Evolutionary conservation across 2,113 vertebrate genomes (phyloP).

Genomic region (Hypocryptadius cinnamomeus): DNA sequence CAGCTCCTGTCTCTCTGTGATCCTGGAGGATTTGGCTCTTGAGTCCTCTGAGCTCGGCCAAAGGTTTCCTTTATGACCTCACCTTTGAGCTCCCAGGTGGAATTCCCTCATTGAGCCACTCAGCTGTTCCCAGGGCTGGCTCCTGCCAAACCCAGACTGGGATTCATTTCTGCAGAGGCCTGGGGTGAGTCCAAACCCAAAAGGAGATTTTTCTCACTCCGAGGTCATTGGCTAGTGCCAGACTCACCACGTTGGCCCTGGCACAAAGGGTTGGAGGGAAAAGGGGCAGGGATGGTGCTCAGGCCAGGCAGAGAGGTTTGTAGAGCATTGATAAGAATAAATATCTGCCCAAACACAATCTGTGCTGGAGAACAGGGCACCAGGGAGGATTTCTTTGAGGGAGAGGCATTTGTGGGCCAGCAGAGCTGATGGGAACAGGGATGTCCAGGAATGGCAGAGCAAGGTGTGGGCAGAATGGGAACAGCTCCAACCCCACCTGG

Average conservation of each 20-base stretch:
- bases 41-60: background rate
- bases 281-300: background rate
- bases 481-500: background rate
- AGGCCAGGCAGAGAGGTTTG: background rate
- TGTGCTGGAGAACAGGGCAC: background rate
- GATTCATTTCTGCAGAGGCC: background rate
- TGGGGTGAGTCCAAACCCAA: background rate
- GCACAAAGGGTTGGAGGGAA: background rate
- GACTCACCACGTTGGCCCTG: rapidly evolving
- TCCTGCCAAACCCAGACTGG: background rate
- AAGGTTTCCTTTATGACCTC: slow-evolving; percentile 16
- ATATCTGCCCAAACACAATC: background rate
- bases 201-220: background rate
- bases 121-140: background rate
- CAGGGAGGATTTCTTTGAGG: background rate
- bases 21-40: background rate
- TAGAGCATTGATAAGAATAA: background rate
- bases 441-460: background rate
- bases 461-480: background rate
- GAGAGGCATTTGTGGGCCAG: background rate
- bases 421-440: background rate
- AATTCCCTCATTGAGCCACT: background rate
- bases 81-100: background rate
- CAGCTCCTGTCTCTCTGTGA: background rate
- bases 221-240: background rate